Evolutionary conservation across 2,113 vertebrate species (phyloP), one percentile per base, ranked within the genome.

Genomic region (Eudorcas thomsonii): DNA sequence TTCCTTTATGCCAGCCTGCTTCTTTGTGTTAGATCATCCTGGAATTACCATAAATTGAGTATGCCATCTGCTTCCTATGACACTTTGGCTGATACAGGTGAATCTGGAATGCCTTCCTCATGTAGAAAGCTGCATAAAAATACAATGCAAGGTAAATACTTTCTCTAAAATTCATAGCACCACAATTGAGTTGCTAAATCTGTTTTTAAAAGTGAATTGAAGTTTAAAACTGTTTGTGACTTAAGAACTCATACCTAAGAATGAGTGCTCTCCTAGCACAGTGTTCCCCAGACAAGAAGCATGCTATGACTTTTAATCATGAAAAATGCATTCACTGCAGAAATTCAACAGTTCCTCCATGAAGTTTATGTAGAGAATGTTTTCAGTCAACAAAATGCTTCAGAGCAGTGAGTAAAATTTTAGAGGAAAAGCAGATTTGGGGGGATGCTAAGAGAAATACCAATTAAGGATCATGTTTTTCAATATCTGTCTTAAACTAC

Each of bases 191-290:
- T 36, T 93, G 50, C 25, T 94, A 59, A 97, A 50, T 92, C 82
- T 96, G 5, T 62, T 83, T 64, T 94, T 90, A 71, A 78, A 93
- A 95, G 52, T 74, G 89, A 97, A 64, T 89, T 77, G 57, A 95
- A 96, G 43, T 97, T 98, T 98, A 89, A 98, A 97, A 90, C 33
- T 62, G 11, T 45, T 91, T 95, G 67, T 89, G 77, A 82, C 91
- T 96, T 87, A 96, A 60, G 54, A 93, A 95, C 60, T 91, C 54
- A 52, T 83, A 96, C 59, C 55, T 64, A 83, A 96, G 86, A 97
- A 97, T 25, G 86, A 67, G 77, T 94, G 50, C 30, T 96, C 21
- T 82, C 91, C 92, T 74, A 91, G 71, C 94, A 90, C 81, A 59
- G 23, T 89, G 86, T 59, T 97, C 67, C 84, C 54, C 19, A 94